Evolutionary conservation across 2,888 invertebrate species (phyloP), one percentile per base, ranked within the genome.

Genomic region (Heterodera filipjevi): DNA sequence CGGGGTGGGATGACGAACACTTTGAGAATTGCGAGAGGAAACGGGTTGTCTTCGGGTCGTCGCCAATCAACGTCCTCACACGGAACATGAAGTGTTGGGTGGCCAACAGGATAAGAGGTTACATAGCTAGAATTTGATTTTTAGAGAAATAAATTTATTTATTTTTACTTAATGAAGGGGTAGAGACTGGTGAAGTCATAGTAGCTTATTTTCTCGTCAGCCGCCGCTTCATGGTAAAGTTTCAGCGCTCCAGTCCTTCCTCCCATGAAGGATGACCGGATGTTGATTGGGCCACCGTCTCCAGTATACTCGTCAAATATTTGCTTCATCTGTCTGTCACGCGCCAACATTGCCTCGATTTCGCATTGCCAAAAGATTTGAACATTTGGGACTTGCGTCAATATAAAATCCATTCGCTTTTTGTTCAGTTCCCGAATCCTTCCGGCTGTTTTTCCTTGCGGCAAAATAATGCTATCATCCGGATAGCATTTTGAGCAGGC

Each of bases 341-440:
- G 59, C n/a, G 27, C 59, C n/a, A 59, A 12, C 59, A 59, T 59
- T 27, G n/a, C 5, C 27, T 27, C 27, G 27, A 59, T 59, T 8
- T 59, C 59, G 59, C 59, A 59, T 59, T 59, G n/a, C 59, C 59
- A 59, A 59, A 59, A 59, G 10, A 59, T 59, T 59, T 59, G 27
- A 5, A 59, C 59, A 27, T 59, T 59, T 59, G 59, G 8, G 8
- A 59, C 59, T n/a, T n/a, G 19, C 1, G 3, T 6, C 10, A 8
- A 8, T 1, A 59, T 59, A 59, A 27, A 59, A 27, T 59, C 27
- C 59, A 59, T 59, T 2, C 59, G 19, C 27, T 27, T 5, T 2
- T 27, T 59, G 22, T 59, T 59, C n/a, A 5, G n/a, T 27, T 59
- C 59, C n/a, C 59, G 59, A 59, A 59, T 59, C 12, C 59, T n/a